Evolutionary conservation across 2,797 vertebrate species (phyloP).

Genomic region (Argya squamiceps): DNA sequence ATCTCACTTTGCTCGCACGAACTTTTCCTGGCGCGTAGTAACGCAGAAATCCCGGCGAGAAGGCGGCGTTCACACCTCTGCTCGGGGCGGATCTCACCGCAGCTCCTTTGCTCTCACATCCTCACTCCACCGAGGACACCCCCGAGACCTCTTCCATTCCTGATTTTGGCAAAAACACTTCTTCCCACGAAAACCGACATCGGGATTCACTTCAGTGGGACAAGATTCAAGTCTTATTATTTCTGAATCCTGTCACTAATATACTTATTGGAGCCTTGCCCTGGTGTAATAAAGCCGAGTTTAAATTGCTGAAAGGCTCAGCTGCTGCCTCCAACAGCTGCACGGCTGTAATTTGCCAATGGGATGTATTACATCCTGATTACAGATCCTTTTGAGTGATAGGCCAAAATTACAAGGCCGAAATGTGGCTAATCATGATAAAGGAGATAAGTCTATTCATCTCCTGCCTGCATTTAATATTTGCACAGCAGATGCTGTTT

Average conservation of each 20-base stretch:
- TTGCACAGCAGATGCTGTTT: conserved; percentile 52
- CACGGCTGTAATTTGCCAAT: conserved; percentile 32
- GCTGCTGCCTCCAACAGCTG: conserved; percentile 48
- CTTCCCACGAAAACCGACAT: accelerated
- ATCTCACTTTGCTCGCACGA: background rate
- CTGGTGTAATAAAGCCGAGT: background rate
- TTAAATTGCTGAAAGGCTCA: background rate
- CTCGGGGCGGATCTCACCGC: background rate
- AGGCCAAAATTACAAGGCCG: conserved; percentile 44
- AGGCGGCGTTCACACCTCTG: background rate
- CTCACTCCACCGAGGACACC: background rate
- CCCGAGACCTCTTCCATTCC: background rate
- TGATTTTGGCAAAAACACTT: background rate
- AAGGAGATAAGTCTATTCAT: conserved; percentile 57
- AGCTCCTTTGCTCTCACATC: background rate
- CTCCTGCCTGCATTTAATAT: background rate
- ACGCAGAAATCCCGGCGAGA: background rate
- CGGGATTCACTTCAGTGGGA: background rate
- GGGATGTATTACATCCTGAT: conserved; percentile 63
- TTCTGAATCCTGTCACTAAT: background rate
- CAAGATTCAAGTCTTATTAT: background rate
- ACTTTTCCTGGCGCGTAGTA: accelerated
- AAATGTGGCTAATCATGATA: conserved; percentile 47
- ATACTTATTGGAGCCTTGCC: background rate
- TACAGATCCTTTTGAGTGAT: conserved; percentile 42